Evolutionary conservation across 37 sponge, comb jelly and placozoan genomes (phyloP).

Genomic region (Tethya wilhelma): DNA sequence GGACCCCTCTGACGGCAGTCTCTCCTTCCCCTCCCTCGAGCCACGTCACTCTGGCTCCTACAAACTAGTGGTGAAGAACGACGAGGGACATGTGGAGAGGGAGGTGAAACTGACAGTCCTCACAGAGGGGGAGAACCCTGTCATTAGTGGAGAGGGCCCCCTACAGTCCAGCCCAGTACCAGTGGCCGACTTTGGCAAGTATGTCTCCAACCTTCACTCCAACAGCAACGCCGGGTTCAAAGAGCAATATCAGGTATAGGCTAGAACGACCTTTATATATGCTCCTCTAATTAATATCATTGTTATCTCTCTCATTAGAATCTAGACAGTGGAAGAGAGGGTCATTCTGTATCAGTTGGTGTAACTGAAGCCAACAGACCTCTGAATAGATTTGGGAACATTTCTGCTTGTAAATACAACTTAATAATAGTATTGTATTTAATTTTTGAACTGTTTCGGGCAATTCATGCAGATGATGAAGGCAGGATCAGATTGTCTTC

Average conservation of each 20-base stretch:
- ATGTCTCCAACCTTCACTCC: slow-evolving; percentile 29
- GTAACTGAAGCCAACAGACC: background rate
- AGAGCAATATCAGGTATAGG: slow-evolving; percentile 24
- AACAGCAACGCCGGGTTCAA: slow-evolving; percentile 40
- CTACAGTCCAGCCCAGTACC: slow-evolving; percentile 11
- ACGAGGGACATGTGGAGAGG: slow-evolving; percentile 7
- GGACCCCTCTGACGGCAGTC: slow-evolving; percentile 13
- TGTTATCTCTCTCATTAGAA: too few species aligned
- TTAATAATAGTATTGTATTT: too few species aligned
- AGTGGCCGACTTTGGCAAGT: slow-evolving; percentile 37
- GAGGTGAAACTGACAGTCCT: slow-evolving; percentile 22
- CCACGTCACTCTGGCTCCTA: slow-evolving; percentile 39
- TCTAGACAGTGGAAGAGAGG: slow-evolving; percentile 5
- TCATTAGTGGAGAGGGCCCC: background rate
- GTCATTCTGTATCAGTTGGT: background rate
- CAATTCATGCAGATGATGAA: slow-evolving; percentile 81
- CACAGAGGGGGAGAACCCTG: background rate
- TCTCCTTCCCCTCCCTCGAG: slow-evolving; percentile 34
- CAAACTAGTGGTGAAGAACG: slow-evolving; percentile 38
- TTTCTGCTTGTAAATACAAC: slow-evolving; percentile 54
- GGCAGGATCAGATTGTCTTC: slow-evolving; percentile 51
- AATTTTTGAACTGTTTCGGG: too few species aligned
- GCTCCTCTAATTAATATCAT: too few species aligned
- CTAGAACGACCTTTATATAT: too few species aligned
- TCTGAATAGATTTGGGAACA: slow-evolving; percentile 64